A percentile compares a stretch with the other conserved stretches of the same genome.
phyloP scores from a whole-genome alignment of 2,888 invertebrate species.

The Tryphoninae sp. region DNA sequence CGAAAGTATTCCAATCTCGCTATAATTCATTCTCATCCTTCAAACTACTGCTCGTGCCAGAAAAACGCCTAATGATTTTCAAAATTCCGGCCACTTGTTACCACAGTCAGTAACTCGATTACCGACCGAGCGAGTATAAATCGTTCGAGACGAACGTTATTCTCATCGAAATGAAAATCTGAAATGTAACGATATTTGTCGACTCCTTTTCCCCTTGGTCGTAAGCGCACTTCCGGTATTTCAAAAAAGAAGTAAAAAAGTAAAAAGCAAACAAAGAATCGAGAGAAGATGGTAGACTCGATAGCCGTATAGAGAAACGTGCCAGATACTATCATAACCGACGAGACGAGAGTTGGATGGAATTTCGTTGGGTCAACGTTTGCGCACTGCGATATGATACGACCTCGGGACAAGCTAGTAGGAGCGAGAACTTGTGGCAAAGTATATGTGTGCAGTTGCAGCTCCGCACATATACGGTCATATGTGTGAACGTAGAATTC shows the following conservation, averaged over 20 bases:
- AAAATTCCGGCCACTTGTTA: too few species aligned
- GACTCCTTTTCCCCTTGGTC: not conserved
- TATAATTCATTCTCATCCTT: too few species aligned
- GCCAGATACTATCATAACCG: slow-evolving; percentile 35
- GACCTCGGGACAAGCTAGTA: slow-evolving; percentile 39
- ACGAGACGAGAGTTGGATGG: slow-evolving; percentile 40
- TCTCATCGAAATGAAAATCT: slow-evolving; percentile 6
- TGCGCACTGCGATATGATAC: slow-evolving; percentile 58
- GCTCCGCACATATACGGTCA: not conserved
- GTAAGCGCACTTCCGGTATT: not conserved
- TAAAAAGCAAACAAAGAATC: slow-evolving; percentile 16
- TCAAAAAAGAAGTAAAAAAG: not conserved
- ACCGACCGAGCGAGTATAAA: too few species aligned
- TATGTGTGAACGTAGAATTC: not conserved
- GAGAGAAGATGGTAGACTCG: slow-evolving; percentile 32
- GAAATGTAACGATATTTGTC: not conserved
- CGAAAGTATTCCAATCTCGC: too few species aligned
- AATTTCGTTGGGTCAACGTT: slow-evolving; percentile 59
- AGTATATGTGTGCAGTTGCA: not conserved
- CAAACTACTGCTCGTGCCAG: too few species aligned
- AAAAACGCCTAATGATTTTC: too few species aligned
- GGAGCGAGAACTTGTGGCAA: slow-evolving; percentile 29
- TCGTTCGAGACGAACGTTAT: not conserved
- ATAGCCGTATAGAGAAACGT: slow-evolving; percentile 4
- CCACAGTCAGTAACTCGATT: too few species aligned